Percentiles rank a stretch among this genome's conserved stretches.
These are phyloP conservation scores for Apaloderma vittatum DNA, from an alignment of 2,113 vertebrate genomes.

Conservation along the genomic window DNA sequence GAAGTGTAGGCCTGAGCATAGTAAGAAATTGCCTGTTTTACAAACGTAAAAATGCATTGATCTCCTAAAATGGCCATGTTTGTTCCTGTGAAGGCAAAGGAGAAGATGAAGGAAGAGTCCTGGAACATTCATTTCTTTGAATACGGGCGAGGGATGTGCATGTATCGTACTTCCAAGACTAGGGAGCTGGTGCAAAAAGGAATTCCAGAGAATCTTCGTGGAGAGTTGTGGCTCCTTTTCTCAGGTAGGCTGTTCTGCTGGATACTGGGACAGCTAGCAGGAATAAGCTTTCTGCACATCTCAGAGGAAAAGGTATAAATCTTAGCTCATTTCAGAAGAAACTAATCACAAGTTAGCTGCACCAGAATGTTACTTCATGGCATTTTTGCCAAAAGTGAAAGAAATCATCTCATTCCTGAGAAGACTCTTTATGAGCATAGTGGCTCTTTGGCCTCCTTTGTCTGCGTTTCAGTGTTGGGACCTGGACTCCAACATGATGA, in stretches of 20 bases:
- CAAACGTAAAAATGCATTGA: background rate
- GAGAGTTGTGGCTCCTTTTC: slow-evolving; percentile 96
- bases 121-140: slow-evolving; percentile 99
- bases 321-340: background rate
- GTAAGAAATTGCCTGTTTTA: background rate
- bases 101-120: slow-evolving; percentile 96
- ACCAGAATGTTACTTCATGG: background rate
- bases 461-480: background rate
- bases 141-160: slow-evolving; percentile 94
- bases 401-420: background rate
- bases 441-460: background rate
- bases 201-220: slow-evolving; percentile 92
- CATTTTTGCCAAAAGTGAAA: background rate
- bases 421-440: background rate
- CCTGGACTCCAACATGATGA: background rate
- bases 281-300: background rate
- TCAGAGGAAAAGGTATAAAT: background rate
- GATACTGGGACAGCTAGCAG: background rate
- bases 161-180: slow-evolving; percentile 94
- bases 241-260: slow-evolving; percentile 76
- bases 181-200: slow-evolving; percentile 93
- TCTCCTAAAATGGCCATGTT: background rate
- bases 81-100: slow-evolving; percentile 86
- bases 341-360: background rate
- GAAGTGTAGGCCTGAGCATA: background rate